Base-by-base conservation (phyloP, 2,888 invertebrate species). In the Andrena fulva region DNA sequence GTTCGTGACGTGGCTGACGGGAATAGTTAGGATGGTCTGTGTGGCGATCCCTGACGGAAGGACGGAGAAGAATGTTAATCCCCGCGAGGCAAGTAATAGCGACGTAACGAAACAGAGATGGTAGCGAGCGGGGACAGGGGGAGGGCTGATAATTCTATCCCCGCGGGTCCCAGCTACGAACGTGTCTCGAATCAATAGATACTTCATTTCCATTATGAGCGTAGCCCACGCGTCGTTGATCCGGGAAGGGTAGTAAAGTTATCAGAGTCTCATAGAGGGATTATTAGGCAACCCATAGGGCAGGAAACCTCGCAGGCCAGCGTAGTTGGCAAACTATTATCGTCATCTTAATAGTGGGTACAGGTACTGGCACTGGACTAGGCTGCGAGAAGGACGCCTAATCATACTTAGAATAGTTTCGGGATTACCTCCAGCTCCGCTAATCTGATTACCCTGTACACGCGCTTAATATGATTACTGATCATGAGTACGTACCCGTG, bases 11-110 rank as follows among this genome's bases (percentile, higher is more conserved):
- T 98, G 97, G 94, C 97, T 98, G 81, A 99, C 98, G 74, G 99
- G 99, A 93, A 99, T 99, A 87, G 99, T 98, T 90, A 99, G 95
- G 93, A 99, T 98, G 91, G 99, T 99, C 95, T 99, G 99, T 70
- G 98, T 97, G 73, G 98, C 98, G 93, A 99, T 97, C 89, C 98
- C 98, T 98, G 94, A 62, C 2, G 35, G 6, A 16, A n/a, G 59
- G 24, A 7, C 24, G 42, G 6, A 59, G 56, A 63, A 27, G 42
- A 60, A 35, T 7, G 27, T 70, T 73, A 81, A 73, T 52, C 59
- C n/a, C 31, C 27, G 7, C 7, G 27, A 8, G 56, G 29, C n/a
- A 20, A 48, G 16, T 16, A 48, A 60, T 69, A 27, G 56, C 16
- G 64, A 42, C 33, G 27, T 42, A 74, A 54, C 63, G 48, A 66